Evolutionary conservation across 1,140 invertebrate genomes (phyloP).

Genomic region (Lasaia peninsularis): DNA sequence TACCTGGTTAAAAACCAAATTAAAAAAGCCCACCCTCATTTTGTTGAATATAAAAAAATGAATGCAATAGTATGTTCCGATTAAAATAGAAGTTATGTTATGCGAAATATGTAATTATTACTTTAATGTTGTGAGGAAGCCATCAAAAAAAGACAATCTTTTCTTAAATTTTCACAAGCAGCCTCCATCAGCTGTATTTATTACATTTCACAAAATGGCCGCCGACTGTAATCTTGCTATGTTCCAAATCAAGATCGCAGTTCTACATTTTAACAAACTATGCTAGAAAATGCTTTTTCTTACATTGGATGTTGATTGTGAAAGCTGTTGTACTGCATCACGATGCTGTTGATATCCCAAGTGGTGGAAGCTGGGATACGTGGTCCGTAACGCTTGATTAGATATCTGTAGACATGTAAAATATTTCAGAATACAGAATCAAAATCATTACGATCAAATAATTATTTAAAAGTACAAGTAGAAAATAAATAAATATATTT

Average conservation of each 20-base stretch:
- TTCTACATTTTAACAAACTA: slow-evolving; percentile 21
- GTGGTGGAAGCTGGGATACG: slow-evolving; percentile 40
- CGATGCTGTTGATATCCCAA: slow-evolving; percentile 38
- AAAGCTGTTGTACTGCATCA: slow-evolving; percentile 76
- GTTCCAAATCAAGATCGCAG: not conserved
- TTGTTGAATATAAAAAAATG: too few relatives aligned
- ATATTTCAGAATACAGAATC: not conserved
- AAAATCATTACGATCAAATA: not conserved
- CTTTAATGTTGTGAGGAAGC: not conserved
- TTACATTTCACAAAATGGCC: slow-evolving; percentile 73
- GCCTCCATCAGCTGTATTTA: slow-evolving; percentile 57
- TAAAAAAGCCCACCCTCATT: too few relatives aligned
- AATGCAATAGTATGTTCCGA: not conserved
- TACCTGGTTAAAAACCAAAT: too few relatives aligned
- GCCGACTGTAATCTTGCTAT: slow-evolving; percentile 27
- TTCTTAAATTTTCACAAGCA: not conserved
- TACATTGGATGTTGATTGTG: slow-evolving; percentile 75
- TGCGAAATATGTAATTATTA: too few relatives aligned
- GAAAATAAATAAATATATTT: not conserved
- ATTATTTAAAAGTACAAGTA: not conserved
- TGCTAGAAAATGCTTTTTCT: slow-evolving; percentile 31
- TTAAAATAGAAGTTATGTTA: not conserved
- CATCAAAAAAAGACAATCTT: too few relatives aligned
- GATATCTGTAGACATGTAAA: slow-evolving; percentile 53
- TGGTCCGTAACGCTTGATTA: slow-evolving; percentile 64